Percentiles rank a stretch among this genome's conserved stretches.
Evolutionary conservation across 2,797 vertebrate genomes (phyloP).

Genomic region (Pseudotriccus pelzelni): DNA sequence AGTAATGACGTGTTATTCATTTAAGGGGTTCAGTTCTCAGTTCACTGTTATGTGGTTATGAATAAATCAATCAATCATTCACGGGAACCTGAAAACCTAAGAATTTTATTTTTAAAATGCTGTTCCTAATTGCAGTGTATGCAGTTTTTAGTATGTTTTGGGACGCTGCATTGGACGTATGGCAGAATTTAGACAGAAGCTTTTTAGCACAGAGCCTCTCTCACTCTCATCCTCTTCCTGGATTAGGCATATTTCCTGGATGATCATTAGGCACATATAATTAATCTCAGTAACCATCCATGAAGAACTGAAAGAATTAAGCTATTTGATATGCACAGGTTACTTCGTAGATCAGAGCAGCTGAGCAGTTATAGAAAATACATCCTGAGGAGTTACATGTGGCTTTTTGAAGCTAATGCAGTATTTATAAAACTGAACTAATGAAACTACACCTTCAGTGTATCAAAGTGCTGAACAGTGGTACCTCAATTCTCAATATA

Average conservation of each 20-base stretch:
- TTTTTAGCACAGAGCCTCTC: background rate
- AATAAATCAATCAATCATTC: background rate
- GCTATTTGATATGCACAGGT: conserved; percentile 16
- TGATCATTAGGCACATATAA: conserved; percentile 34
- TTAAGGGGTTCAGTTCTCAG: background rate
- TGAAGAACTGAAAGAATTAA: conserved; percentile 37
- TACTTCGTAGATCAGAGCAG: conserved; percentile 18
- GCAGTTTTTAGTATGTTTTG: background rate
- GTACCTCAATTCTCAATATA: background rate
- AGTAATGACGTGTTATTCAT: background rate
- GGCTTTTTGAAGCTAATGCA: background rate
- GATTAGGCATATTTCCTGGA: conserved; percentile 45
- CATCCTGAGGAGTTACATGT: background rate
- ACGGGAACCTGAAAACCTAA: background rate
- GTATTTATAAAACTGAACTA: background rate
- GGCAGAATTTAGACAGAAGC: conserved; percentile 7
- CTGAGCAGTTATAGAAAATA: background rate
- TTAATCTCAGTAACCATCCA: conserved; percentile 41
- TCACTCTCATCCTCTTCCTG: background rate
- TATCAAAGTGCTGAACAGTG: background rate
- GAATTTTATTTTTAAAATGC: background rate
- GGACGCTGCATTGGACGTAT: background rate
- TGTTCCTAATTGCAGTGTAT: background rate
- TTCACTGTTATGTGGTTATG: background rate
- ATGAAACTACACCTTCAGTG: background rate